Conservation (phyloP, 2,113 vertebrate genomes). For the Prionailurus viverrinus region DNA sequence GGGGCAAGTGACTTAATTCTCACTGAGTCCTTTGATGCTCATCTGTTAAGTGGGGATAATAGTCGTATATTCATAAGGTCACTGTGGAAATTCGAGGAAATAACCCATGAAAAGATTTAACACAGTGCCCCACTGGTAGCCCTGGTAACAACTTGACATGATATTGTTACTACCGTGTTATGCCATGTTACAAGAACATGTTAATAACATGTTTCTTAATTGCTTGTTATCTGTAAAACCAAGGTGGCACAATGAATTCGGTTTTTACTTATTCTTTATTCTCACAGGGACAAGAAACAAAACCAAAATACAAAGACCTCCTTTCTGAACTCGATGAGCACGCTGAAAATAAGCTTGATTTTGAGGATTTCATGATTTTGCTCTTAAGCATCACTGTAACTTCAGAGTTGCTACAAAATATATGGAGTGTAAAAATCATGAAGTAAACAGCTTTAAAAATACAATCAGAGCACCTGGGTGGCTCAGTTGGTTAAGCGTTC, state of each 20-base stretch:
- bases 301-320: conserved; percentile 88
- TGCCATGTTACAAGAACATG: neutral
- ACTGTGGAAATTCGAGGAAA: neutral
- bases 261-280: conserved; percentile 30
- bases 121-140: rapidly evolving
- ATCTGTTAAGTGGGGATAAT: neutral
- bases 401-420: conserved; percentile 88
- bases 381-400: conserved; percentile 87
- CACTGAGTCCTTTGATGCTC: neutral
- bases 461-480: neutral
- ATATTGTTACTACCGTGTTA: neutral
- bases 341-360: conserved; percentile 85
- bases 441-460: conserved; percentile 75
- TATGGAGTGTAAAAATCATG: conserved; percentile 68
- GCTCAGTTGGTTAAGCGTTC: too few species aligned
- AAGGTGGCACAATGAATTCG: neutral
- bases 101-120: neutral
- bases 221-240: neutral
- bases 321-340: conserved; percentile 87
- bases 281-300: conserved; percentile 89
- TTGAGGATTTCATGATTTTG: conserved; percentile 90
- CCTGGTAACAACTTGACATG: neutral
- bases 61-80: neutral
- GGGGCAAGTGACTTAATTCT: neutral
- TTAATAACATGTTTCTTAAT: neutral